Evolutionary conservation across 2,888 invertebrate genomes (phyloP), one percentile per base, ranked within the genome.

Genomic region (Idaea straminata): DNA sequence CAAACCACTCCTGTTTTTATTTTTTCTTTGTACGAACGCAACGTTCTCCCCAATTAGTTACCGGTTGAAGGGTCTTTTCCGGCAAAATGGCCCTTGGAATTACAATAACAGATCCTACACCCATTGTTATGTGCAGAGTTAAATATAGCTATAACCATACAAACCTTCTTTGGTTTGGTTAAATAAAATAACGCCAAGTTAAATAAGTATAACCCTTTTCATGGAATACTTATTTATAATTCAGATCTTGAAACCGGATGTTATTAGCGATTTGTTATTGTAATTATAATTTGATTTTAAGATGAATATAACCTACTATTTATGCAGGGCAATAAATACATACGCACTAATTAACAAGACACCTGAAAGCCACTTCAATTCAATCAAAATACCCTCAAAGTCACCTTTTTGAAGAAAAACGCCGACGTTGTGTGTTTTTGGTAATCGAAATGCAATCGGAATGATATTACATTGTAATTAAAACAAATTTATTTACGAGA

Each of bases 31-130:
- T 70, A 69, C 65, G 47, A 47, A 47, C 47, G 47, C 47, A 47
- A 67, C 66, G 65, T 67, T 71, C 71, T 69, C 70, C 68, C 71
- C 68, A 74, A 74, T 74, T 74, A 74, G 71, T 69, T 65, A 63
- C 71, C 61, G 61, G 67, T 65, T 71, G 69, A 72, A 68, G 68
- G 72, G 66, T 70, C 66, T 66, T 67, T 69, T 70, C 71, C 70
- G 69, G 71, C 66, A 62, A 72, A 71, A 69, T 71, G 69, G 66
- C 66, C 69, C 66, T 66, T 66, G 61, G 67, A 69, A 64, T 68
- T 69, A 72, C 71, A 72, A 72, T 71, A 69, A 72, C 70, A 67
- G 62, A 35, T 68, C 68, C 69, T 66, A 71, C 70, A 72, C 68
- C 69, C 72, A 70, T 73, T 73, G 72, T 72, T 69, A 72, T 74